Evolutionary conservation across 2,888 invertebrate genomes (phyloP), one percentile per base, ranked within the genome.

Genomic region (Caenorhabditis angaria): DNA sequence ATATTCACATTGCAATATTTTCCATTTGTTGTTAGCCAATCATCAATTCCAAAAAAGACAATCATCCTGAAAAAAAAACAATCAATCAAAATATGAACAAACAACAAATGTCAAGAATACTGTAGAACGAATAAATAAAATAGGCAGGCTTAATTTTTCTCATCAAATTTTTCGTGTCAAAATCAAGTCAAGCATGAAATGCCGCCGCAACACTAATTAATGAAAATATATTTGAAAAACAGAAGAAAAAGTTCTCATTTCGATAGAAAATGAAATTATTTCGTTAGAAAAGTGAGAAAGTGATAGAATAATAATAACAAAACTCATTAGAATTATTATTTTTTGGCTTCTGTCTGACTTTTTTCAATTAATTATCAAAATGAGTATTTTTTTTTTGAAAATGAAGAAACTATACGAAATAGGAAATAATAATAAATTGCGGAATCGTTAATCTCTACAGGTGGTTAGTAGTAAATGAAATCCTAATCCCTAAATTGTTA

Each of bases 1-100:
- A 76, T 71, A 47, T 70, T 76, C 4, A 69, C 25, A 47, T 70
- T 70, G 29, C 76, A 71, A 4, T 61, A 65, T 41, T 48, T 60
- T 57, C 65, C 65, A 50, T 57, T 51, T 6, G 54, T 25, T 14
- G 65, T 71, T 3, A 68, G 29, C 68, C 71, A 77, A 6, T 68
- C 55, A 18, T 64, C 70, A 24, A 77, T 54, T 20, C 71, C 69
- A 58, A 64, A 74, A n/a, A 66, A 61, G 27, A 61, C 48, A n/a
- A 63, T 65, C 76, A 71, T 76, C 22, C 57, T 27, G 25, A 18
- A 2, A 54, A 54, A 29, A 27, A 29, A 50, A 35, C 6, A 35
- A 35, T 10, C 6, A 35, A 14, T 25, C 32, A 51, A 61, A 35
- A 57, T 18, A 2, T 55, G 20, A 20, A 20, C 14, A 18, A 54